Conservation (phyloP, 2,113 vertebrate genomes). For the Equus quagga region DNA sequence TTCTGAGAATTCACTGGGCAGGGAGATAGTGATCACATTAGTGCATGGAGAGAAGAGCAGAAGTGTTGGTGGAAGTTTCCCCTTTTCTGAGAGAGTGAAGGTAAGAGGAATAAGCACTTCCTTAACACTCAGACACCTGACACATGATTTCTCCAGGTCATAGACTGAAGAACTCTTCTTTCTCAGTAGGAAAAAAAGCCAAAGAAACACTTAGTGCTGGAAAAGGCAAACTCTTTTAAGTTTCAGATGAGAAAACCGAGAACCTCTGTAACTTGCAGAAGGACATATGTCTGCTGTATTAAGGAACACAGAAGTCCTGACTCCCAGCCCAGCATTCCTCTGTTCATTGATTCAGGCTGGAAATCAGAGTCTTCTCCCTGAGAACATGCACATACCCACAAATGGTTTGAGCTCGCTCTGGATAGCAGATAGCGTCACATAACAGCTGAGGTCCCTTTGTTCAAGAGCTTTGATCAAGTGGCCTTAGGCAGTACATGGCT, state of each 20-base stretch:
- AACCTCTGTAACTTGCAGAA: neutral
- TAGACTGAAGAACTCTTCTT: neutral
- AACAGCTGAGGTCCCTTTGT: constrained; percentile 40
- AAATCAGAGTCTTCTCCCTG: neutral
- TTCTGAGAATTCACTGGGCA: neutral
- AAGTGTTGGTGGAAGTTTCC: neutral
- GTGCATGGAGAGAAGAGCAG: neutral
- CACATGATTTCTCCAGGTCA: neutral
- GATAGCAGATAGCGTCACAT: neutral
- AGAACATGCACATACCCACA: neutral
- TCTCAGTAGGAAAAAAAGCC: neutral
- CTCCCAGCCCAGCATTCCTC: neutral
- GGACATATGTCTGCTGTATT: neutral
- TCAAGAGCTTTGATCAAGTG: constrained; percentile 69
- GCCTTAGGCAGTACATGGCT: constrained; percentile 67
- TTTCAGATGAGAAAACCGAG: neutral
- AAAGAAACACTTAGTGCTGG: neutral
- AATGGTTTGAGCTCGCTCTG: neutral
- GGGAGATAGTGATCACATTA: neutral
- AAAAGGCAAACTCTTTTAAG: neutral
- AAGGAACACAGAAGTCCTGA: neutral
- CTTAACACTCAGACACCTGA: neutral
- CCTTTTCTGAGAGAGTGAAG: neutral
- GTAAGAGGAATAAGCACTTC: neutral
- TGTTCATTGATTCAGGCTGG: neutral